Evolutionary conservation across 1,140 invertebrate genomes (phyloP).

Genomic region (Drosophila eugracilis): DNA sequence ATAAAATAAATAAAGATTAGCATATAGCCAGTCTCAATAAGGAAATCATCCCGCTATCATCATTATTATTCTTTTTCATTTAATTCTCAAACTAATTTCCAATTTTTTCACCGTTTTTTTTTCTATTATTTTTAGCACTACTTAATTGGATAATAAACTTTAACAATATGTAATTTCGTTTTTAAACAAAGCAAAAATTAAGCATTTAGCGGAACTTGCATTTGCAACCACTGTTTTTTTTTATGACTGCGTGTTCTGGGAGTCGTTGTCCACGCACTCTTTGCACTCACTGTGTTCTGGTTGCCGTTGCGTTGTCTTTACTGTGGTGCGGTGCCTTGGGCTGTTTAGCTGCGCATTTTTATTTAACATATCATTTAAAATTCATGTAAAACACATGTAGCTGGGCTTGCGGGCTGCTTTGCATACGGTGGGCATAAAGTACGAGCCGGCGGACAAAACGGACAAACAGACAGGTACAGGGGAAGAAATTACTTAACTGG

Average conservation of each 20-base stretch:
- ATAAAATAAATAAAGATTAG: too few relatives aligned
- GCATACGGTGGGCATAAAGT: slow-evolving; percentile 81
- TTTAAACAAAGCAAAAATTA: slow-evolving; percentile 11
- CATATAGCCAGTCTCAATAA: too few relatives aligned
- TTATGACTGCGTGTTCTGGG: slow-evolving; percentile 11
- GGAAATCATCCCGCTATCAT: too few relatives aligned
- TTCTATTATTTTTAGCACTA: background rate
- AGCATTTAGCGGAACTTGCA: background rate
- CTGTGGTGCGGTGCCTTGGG: slow-evolving; percentile 47
- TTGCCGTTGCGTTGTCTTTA: slow-evolving; percentile 19
- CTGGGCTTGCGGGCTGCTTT: slow-evolving; percentile 64
- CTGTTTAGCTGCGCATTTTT: slow-evolving; percentile 83
- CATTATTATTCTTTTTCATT: too few relatives aligned
- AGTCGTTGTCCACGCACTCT: slow-evolving; percentile 36
- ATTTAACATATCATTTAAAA: slow-evolving; percentile 84
- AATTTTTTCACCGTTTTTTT: slow-evolving; percentile 10
- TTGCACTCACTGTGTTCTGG: slow-evolving; percentile 31
- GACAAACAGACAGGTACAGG: slow-evolving; percentile 2
- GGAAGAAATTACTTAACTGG: background rate
- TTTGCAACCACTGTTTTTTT: background rate
- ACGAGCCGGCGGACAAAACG: slow-evolving; percentile 34
- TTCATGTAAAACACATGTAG: slow-evolving; percentile 84
- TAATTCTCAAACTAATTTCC: background rate
- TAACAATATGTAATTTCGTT: background rate
- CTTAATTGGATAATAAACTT: slow-evolving; percentile 11